Percentiles rank a stretch among this genome's conserved stretches.
Conservation (phyloP, 2,888 invertebrate genomes). For the Acronicta aceris region DNA sequence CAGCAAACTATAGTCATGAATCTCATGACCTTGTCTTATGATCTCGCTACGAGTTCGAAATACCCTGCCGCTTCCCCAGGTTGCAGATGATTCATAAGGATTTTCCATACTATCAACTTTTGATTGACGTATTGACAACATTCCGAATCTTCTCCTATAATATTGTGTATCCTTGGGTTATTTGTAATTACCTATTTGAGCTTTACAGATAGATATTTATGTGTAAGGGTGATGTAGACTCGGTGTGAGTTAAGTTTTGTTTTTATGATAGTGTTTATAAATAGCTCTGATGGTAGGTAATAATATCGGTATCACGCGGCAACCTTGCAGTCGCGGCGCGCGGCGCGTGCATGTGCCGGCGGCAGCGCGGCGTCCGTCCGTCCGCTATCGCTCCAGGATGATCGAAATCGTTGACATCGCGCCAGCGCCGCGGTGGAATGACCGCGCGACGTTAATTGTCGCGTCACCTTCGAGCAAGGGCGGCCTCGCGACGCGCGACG, state of each 20-base stretch:
- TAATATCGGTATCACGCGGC: slow-evolving; percentile 52
- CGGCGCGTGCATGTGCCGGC: slow-evolving; percentile 67
- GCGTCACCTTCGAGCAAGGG: slow-evolving; percentile 86
- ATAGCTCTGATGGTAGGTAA: slow-evolving; percentile 40
- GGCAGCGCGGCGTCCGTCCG: slow-evolving; percentile 75
- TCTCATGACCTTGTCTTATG: too few relatives aligned
- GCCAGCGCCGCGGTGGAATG: slow-evolving; percentile 82
- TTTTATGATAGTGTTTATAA: slow-evolving; percentile 39
- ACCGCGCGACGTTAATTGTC: slow-evolving; percentile 86
- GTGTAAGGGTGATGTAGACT: slow-evolving; percentile 6
- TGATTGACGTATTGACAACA: too few relatives aligned
- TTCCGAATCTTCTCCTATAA: too few relatives aligned
- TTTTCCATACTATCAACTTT: too few relatives aligned
- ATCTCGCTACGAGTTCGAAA: too few relatives aligned
- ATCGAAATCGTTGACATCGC: slow-evolving; percentile 87
- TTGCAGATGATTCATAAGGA: too few relatives aligned
- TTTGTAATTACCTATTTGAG: background rate
- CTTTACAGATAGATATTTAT: background rate
- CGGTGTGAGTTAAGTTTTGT: slow-evolving; percentile 35
- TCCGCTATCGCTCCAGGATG: slow-evolving; percentile 79
- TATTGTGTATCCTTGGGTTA: too few relatives aligned
- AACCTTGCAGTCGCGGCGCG: slow-evolving; percentile 52
- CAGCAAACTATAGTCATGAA: too few relatives aligned
- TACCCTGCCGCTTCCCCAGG: too few relatives aligned
- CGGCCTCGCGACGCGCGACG: slow-evolving; percentile 71